Conservation (phyloP, 2,797 vertebrate genomes). For the Corythornis leucogaster region DNA sequence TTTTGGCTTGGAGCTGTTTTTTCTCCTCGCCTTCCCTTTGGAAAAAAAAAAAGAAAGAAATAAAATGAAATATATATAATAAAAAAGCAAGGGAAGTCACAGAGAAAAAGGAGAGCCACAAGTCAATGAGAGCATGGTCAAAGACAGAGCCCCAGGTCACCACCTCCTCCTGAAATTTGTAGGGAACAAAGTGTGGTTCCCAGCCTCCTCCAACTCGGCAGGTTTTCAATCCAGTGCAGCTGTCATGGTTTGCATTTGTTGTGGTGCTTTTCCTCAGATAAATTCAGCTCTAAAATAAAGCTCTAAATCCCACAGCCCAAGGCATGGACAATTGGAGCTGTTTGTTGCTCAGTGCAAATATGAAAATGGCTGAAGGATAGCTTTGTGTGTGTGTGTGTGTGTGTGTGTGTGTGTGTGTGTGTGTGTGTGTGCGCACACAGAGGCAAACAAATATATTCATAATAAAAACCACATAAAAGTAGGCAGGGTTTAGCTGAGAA, state of each 20-base stretch:
- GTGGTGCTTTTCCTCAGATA: conserved; percentile 11
- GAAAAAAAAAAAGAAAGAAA: rapidly evolving
- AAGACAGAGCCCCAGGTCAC: neutral
- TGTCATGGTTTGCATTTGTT: neutral
- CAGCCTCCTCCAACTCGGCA: neutral
- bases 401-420: too few species aligned
- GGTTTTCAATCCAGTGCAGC: conserved; percentile 26
- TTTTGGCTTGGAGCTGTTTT: neutral
- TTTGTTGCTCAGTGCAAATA: conserved; percentile 19
- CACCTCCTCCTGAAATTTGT: neutral
- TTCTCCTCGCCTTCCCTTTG: neutral
- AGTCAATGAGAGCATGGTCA: rapidly evolving
- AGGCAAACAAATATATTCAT: neutral
- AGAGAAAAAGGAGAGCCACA: neutral
- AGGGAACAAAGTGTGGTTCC: neutral
- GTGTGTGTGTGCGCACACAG: neutral
- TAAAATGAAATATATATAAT: too few species aligned
- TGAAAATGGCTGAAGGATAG: neutral
- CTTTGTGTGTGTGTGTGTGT: neutral
- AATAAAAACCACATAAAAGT: neutral
- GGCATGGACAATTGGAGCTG: neutral
- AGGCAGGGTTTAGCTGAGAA: neutral
- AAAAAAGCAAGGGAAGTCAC: neutral
- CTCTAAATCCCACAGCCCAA: neutral
- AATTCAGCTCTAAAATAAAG: conserved; percentile 29